These are phyloP conservation scores for Podarcis siculus DNA, from an alignment of 2,797 vertebrate species.

Conservation along the genomic window DNA sequence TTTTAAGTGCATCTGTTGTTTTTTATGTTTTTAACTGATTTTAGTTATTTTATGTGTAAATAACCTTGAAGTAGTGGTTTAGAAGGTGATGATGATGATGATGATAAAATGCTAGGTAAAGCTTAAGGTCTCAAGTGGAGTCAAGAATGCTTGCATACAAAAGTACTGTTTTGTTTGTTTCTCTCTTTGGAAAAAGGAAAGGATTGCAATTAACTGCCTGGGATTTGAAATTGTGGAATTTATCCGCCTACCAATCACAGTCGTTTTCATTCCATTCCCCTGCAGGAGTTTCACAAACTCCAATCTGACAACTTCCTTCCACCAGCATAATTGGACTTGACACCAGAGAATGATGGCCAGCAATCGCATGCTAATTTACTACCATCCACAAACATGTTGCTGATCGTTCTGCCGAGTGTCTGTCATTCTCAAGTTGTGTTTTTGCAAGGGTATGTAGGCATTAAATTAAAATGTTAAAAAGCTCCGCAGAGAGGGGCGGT, in stretches of 20 bases:
- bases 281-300: slow-evolving; percentile 31
- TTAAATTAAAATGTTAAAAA: slow-evolving; percentile 63
- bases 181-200: slow-evolving; percentile 34
- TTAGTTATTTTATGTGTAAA: no score
- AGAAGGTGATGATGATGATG: no score
- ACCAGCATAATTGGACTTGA: slow-evolving; percentile 32
- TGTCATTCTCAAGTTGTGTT: slow-evolving; percentile 48
- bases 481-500: not conserved
- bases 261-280: not conserved
- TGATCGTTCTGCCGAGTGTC: slow-evolving; percentile 57
- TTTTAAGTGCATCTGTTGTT: no score
- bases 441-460: slow-evolving; percentile 39
- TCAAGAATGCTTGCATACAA: not conserved
- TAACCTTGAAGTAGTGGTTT: no score
- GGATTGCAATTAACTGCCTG: slow-evolving; percentile 13
- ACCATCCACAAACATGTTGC: slow-evolving; percentile 56
- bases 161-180: not conserved
- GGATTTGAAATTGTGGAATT: slow-evolving; percentile 17
- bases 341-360: slow-evolving; percentile 37
- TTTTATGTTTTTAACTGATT: no score
- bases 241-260: slow-evolving; percentile 1
- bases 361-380: slow-evolving; percentile 43
- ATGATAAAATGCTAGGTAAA: not conserved
- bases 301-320: slow-evolving; percentile 45
- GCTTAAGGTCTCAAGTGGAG: not conserved